These are phyloP conservation scores for Rhizomys pruinosus DNA, from an alignment of 2,113 vertebrate species.

Conservation along the genomic window DNA sequence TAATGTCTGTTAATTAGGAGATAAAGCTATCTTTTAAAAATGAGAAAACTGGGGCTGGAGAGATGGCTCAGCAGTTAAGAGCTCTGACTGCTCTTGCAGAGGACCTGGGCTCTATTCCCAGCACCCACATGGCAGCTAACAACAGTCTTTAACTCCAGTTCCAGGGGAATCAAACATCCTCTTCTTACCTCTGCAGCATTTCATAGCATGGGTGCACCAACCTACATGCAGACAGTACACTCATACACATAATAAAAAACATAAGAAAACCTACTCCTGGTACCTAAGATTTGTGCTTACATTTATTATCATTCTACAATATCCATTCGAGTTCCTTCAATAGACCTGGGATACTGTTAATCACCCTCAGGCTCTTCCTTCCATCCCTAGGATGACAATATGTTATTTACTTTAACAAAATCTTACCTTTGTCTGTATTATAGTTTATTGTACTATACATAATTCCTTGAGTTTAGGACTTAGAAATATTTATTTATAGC, in stretches of 20 bases:
- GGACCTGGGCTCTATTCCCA: too few species aligned
- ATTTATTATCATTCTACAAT: constrained; percentile 39
- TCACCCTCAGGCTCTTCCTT: background rate
- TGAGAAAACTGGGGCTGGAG: too few species aligned
- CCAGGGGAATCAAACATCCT: too few species aligned
- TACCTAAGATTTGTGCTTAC: background rate
- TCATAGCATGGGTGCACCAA: too few species aligned
- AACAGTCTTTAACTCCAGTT: too few species aligned
- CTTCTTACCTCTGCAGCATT: too few species aligned
- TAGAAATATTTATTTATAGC: background rate
- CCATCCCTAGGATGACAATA: background rate
- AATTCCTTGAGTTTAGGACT: constrained; percentile 20
- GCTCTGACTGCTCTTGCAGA: too few species aligned
- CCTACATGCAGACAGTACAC: too few species aligned
- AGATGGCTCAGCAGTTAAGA: too few species aligned
- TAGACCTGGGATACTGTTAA: background rate
- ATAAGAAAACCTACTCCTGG: background rate
- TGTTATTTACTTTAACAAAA: background rate
- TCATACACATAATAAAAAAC: too few species aligned
- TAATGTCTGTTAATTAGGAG: background rate
- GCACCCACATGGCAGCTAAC: too few species aligned
- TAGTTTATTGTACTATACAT: background rate
- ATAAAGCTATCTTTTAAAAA: background rate
- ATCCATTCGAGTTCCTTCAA: constrained; percentile 17
- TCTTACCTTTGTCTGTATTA: background rate